phyloP scores from a whole-genome alignment of 1,140 invertebrate species.

The Argopecten irradians region DNA sequence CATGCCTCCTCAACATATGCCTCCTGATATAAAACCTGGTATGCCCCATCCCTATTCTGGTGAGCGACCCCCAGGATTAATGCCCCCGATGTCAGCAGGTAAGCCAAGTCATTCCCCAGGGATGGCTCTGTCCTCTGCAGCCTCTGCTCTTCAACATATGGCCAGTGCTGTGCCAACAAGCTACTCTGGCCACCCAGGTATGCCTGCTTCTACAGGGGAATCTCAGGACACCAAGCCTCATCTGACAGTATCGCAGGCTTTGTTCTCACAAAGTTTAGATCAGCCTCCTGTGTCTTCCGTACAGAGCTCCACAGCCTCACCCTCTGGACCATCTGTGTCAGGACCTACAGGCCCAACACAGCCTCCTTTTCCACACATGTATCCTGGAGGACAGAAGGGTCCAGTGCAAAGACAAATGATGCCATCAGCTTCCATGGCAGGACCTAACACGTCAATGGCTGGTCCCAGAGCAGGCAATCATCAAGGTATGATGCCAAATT shows the following conservation, averaged over 20 bases:
- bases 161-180: not conserved
- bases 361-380: not conserved
- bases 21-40: not conserved
- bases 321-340: not conserved
- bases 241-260: not conserved
- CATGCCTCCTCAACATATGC: not conserved
- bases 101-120: not conserved
- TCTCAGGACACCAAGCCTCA: not conserved
- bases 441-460: not conserved
- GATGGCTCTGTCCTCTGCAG: not conserved
- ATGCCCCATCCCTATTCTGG: not conserved
- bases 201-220: not conserved
- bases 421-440: not conserved
- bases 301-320: not conserved
- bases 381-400: not conserved
- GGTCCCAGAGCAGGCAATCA: not conserved
- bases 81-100: not conserved
- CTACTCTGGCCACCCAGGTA: not conserved
- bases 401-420: not conserved
- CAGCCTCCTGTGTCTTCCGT: not conserved
- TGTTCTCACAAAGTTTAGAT: not conserved
- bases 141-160: not conserved
- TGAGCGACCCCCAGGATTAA: not conserved
- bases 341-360: not conserved
- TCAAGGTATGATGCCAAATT: not conserved